phyloP scores from a whole-genome alignment of 2,888 invertebrate genomes.

The Lochmaea crataegi region DNA sequence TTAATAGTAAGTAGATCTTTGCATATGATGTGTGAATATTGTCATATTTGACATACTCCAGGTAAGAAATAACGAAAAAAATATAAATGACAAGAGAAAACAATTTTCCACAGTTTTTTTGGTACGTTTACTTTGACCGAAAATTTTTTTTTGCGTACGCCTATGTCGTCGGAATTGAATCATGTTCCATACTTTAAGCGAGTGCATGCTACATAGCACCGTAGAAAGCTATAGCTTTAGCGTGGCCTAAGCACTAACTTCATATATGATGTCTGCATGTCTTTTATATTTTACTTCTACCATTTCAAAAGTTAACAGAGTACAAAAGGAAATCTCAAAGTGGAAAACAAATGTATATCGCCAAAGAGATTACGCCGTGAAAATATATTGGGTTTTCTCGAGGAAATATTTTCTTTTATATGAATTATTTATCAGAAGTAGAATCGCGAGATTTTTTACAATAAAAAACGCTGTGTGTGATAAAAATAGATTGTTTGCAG shows the following conservation, averaged over 20 bases:
- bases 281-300: slow-evolving; percentile 27
- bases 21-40: too few species aligned
- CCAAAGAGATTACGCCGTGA: slow-evolving; percentile 12
- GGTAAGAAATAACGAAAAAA: too few species aligned
- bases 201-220: slow-evolving; percentile 16
- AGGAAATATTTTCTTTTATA: neutral
- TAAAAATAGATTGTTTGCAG: neutral
- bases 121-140: too few species aligned
- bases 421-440: neutral
- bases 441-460: neutral
- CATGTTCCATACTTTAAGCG: slow-evolving; percentile 17
- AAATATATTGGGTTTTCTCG: slow-evolving; percentile 14
- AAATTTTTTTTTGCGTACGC: neutral
- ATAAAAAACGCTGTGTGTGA: neutral
- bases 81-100: too few species aligned
- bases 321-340: slow-evolving; percentile 14
- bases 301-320: slow-evolving; percentile 12
- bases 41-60: too few species aligned
- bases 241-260: slow-evolving; percentile 10
- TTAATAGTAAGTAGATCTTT: too few species aligned
- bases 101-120: too few species aligned
- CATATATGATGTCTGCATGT: slow-evolving; percentile 4
- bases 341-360: slow-evolving; percentile 20
- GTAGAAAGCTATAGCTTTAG: slow-evolving; percentile 11
- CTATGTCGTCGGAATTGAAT: slow-evolving; percentile 37